Evolutionary conservation across 2,113 vertebrate genomes (phyloP).

Genomic region (Nansenia antarctica): DNA sequence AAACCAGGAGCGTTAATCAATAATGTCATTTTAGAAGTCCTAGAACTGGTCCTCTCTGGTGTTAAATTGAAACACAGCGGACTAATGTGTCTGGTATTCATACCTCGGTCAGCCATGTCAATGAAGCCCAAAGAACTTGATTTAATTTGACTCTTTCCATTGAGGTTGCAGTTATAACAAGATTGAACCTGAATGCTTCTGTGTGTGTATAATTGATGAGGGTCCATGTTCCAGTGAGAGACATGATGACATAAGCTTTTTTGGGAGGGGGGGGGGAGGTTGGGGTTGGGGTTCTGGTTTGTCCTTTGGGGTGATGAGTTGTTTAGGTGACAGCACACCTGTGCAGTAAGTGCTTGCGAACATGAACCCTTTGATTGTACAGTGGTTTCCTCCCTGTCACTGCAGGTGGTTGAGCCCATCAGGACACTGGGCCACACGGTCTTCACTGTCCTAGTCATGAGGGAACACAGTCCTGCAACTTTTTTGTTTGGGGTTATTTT

Average conservation of each 20-base stretch:
- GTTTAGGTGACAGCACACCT: slow-evolving; percentile 79
- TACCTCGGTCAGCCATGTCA: slow-evolving; percentile 76
- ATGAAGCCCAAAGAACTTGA: slow-evolving; percentile 80
- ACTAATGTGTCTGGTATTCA: slow-evolving; percentile 73
- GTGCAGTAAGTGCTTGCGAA: slow-evolving; percentile 84
- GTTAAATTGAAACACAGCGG: slow-evolving; percentile 72
- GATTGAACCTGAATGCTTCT: slow-evolving; percentile 71
- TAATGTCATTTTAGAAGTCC: slow-evolving; percentile 63
- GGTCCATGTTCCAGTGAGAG: slow-evolving; percentile 66
- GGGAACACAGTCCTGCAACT: slow-evolving; percentile 71
- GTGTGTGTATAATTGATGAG: slow-evolving; percentile 68
- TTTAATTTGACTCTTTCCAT: slow-evolving; percentile 73
- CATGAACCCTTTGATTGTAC: slow-evolving; percentile 80
- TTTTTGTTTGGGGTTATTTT: slow-evolving; percentile 69
- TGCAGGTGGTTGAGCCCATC: slow-evolving; percentile 71
- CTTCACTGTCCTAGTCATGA: slow-evolving; percentile 74
- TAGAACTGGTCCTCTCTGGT: slow-evolving; percentile 69
- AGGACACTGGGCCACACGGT: slow-evolving; percentile 70
- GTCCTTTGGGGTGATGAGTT: slow-evolving; percentile 70
- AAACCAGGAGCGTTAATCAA: slow-evolving; percentile 64
- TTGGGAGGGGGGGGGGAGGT: slow-evolving; percentile 34
- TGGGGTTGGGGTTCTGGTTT: slow-evolving; percentile 70
- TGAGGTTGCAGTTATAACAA: slow-evolving; percentile 63
- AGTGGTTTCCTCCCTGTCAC: slow-evolving; percentile 75
- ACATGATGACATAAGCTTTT: slow-evolving; percentile 57